Percentiles rank a stretch among this genome's conserved stretches.
Evolutionary conservation across 2,888 invertebrate genomes (phyloP).

Genomic region (Caenorhabditis sp.): DNA sequence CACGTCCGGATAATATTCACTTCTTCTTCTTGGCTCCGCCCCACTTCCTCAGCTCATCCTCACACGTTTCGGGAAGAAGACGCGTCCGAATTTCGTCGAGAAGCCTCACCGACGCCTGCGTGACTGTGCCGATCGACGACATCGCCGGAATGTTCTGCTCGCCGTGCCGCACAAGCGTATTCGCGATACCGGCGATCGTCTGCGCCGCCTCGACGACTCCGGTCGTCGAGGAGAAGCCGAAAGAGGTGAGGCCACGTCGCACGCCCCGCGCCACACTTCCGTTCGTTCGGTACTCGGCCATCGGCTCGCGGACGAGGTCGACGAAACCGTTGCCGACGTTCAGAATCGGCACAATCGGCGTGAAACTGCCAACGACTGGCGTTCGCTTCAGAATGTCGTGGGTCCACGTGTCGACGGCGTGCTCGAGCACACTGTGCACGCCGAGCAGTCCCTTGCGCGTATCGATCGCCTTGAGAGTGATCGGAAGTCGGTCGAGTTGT

Average conservation of each 20-base stretch:
- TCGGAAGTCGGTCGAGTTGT: slow-evolving; percentile 92
- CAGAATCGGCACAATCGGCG: slow-evolving; percentile 93
- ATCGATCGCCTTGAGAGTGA: slow-evolving; percentile 88
- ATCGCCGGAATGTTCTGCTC: no score
- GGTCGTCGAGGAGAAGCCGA: slow-evolving; percentile 90
- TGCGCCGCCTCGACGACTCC: slow-evolving; percentile 95
- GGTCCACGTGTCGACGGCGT: slow-evolving; percentile 91
- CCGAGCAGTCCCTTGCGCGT: slow-evolving; percentile 84
- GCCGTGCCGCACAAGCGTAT: no score
- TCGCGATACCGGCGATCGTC: slow-evolving; percentile 87
- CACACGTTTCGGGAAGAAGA: no score
- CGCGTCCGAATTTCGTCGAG: no score
- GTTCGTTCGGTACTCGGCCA: slow-evolving; percentile 88
- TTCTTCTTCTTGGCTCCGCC: no score
- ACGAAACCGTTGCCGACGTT: slow-evolving; percentile 94
- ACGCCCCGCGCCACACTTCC: slow-evolving; percentile 86
- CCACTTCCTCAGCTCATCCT: no score
- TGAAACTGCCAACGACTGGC: slow-evolving; percentile 93
- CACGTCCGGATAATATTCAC: no score
- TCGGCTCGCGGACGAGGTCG: slow-evolving; percentile 94
- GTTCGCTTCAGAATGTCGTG: slow-evolving; percentile 92
- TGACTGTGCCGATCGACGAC: no score
- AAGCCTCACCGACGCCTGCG: no score
- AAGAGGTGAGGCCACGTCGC: slow-evolving; percentile 90
- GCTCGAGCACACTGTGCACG: slow-evolving; percentile 81